Percentiles rank a stretch among this genome's conserved stretches.
Conservation (phyloP, 2,113 vertebrate species). For the Ageneiosus marmoratus region DNA sequence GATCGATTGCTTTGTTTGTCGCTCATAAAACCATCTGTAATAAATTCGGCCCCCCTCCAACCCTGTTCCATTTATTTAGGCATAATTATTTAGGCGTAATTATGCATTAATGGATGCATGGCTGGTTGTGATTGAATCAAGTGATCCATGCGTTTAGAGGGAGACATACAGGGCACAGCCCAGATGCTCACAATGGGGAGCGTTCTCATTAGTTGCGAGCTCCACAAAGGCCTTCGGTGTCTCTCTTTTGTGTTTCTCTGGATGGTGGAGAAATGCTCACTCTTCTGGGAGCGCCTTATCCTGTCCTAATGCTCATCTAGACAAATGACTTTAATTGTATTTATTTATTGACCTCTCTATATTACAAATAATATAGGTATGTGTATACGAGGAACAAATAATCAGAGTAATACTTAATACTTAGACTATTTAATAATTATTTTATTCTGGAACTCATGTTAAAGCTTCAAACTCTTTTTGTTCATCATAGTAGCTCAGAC, state of each 20-base stretch:
- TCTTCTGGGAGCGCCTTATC: slow-evolving; percentile 43
- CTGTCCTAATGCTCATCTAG: slow-evolving; percentile 44
- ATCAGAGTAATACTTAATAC: slow-evolving; percentile 28
- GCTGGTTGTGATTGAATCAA: slow-evolving; percentile 72
- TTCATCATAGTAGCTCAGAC: background rate
- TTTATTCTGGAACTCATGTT: background rate
- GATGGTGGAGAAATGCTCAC: slow-evolving; percentile 31
- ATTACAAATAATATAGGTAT: slow-evolving; percentile 12
- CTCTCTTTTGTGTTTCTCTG: slow-evolving; percentile 60
- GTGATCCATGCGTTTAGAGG: slow-evolving; percentile 65
- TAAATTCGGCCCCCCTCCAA: slow-evolving; percentile 63
- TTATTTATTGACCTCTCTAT: slow-evolving; percentile 20
- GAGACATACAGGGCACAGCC: slow-evolving; percentile 62
- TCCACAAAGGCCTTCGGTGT: slow-evolving; percentile 58
- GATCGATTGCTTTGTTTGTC: slow-evolving; percentile 79
- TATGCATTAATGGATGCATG: slow-evolving; percentile 77
- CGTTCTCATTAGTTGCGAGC: slow-evolving; percentile 71
- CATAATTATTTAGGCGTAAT: slow-evolving; percentile 74
- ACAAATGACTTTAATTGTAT: slow-evolving; percentile 44
- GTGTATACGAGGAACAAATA: background rate
- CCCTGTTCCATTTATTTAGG: slow-evolving; percentile 63
- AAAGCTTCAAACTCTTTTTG: background rate
- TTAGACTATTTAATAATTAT: background rate
- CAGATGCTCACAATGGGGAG: slow-evolving; percentile 73
- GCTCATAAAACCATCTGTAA: slow-evolving; percentile 75